Evolutionary conservation across 2,888 invertebrate species (phyloP).

Genomic region (Acanthoscelides obtectus): DNA sequence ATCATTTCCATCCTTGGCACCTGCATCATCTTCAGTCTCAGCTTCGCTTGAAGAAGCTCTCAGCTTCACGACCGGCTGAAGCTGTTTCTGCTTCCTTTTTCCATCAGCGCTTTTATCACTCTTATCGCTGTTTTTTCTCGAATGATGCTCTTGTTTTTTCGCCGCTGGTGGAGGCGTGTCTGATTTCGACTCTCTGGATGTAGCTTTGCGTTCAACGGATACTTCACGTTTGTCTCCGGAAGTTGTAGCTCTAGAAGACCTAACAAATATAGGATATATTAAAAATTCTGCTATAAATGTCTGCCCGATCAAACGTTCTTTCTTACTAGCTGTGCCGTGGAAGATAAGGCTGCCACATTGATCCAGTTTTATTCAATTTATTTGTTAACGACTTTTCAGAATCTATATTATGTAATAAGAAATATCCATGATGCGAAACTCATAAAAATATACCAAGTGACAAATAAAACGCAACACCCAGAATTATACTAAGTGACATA

Average conservation of each 20-base stretch:
- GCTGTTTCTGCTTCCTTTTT: conserved; percentile 33
- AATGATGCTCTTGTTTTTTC: neutral
- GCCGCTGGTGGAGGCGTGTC: neutral
- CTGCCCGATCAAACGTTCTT: too few relatives aligned
- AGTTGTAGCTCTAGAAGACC: neutral
- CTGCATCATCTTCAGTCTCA: conserved; percentile 48
- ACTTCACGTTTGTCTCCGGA: neutral
- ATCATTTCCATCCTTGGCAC: conserved; percentile 47
- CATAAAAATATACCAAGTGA: too few relatives aligned
- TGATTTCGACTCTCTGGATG: neutral
- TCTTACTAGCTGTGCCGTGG: too few relatives aligned
- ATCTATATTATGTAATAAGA: too few relatives aligned
- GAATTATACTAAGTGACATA: too few relatives aligned
- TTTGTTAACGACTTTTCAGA: too few relatives aligned
- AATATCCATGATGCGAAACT: too few relatives aligned
- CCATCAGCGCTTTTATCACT: neutral
- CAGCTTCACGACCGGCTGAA: conserved; percentile 53
- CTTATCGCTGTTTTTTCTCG: conserved; percentile 7
- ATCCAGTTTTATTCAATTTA: too few relatives aligned
- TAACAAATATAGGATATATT: neutral
- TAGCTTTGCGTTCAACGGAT: neutral
- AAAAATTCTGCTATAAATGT: too few relatives aligned
- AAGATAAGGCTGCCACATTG: too few relatives aligned
- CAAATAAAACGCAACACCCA: too few relatives aligned
- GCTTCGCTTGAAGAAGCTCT: conserved; percentile 54